phyloP scores from a whole-genome alignment of 2,113 vertebrate species.

The Tricholaema leucomelas region DNA sequence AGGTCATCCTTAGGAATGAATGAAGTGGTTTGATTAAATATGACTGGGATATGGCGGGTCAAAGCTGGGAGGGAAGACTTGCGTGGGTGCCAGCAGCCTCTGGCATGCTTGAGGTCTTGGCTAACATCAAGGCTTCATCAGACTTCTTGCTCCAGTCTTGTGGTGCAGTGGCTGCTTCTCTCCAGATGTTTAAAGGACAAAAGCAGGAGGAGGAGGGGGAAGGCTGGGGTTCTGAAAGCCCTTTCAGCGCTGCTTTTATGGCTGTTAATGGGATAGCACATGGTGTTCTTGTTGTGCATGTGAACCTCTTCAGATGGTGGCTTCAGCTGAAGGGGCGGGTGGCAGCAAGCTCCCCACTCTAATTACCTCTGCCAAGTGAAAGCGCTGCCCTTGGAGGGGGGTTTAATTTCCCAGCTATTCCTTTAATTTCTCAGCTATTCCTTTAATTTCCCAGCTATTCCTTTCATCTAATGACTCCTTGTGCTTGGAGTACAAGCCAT shows the following conservation, averaged over 20 bases:
- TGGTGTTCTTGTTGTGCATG: not conserved
- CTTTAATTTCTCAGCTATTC: not conserved
- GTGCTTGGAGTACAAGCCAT: not conserved
- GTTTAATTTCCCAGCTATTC: not conserved
- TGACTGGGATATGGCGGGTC: accelerated
- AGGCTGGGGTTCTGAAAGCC: not conserved
- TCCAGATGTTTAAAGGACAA: slow-evolving; percentile 5
- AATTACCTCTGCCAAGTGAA: not conserved
- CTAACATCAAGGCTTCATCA: not conserved
- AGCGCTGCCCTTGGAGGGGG: not conserved
- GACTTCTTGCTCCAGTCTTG: not conserved
- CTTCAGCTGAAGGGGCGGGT: not conserved
- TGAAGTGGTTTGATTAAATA: not conserved
- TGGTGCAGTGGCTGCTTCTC: not conserved
- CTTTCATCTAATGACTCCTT: not conserved
- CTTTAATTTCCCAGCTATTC: not conserved
- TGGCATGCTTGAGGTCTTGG: not conserved
- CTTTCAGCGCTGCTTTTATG: not conserved
- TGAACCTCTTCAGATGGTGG: not conserved
- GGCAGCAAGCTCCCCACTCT: not conserved
- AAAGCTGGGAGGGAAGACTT: not conserved
- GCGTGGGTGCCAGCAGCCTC: not conserved
- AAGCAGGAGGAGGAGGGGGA: not conserved
- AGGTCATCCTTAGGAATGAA: not conserved
- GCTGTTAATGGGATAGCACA: not conserved